Base-by-base conservation (phyloP, 1,140 invertebrate genomes). In the Idris sp. region DNA sequence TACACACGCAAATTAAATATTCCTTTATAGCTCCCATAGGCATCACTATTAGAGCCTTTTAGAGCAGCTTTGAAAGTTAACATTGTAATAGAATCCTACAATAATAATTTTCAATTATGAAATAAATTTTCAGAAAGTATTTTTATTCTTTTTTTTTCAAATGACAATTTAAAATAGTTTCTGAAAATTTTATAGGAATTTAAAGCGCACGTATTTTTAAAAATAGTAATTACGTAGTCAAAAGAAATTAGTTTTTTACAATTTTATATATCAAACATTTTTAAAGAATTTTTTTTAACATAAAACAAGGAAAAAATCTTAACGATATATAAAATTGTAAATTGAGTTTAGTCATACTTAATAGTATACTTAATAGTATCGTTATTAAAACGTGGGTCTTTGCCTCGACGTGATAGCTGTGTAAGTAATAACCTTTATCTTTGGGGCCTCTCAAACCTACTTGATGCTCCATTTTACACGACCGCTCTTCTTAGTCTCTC, bases 361-460 rank as follows among this genome's bases (percentile, higher is more conserved):
- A 72, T 69, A 74, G 73, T 28, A 41, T 11, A 54, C 16, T 58
- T 53, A 67, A 72, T 74, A 78, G 77, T 76, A 77, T 44, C 74
- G 68, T 76, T 79, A 61, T 73, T 74, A 78, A 77, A 77, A 73
- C 69, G 75, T 80, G 79, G 76, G 76, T 81, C 80, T 82, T 81
- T 82, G 81, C 77, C 79, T 72, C 77, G 69, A 82, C 79, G 75
- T 73, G 78, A 77, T 84, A 82, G 78, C 72, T 79, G 54, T 82
- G 83, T 85, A 86, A 86, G 84, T 87, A 85, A 84, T 30, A 64
- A 74, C 40, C 54, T 71, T 74, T 56, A 43, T 62, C 25, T 65
- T 40, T 65, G 46, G 67, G 28, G 67, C 74, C 59, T 73, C 67
- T 65, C 65, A 76, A 72, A 54, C 30, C 56, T 68, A 51, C 59